Conservation (phyloP, 2,797 vertebrate species). For the Erpetoichthys calabaricus region DNA sequence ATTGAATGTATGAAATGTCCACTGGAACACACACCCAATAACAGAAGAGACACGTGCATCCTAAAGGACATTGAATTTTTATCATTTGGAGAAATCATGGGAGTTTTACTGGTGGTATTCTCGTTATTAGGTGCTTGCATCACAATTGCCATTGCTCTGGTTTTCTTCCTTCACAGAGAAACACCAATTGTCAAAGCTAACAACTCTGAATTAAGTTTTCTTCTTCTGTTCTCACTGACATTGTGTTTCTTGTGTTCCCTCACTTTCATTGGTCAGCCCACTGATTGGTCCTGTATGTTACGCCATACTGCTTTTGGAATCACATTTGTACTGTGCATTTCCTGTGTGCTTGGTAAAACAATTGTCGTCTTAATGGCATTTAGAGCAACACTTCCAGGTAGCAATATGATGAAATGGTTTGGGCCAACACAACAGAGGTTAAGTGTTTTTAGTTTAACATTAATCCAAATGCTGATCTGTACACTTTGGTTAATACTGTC, state of each 20-base stretch:
- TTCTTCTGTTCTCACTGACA: slow-evolving; percentile 7
- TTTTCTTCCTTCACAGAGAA: slow-evolving; percentile 15
- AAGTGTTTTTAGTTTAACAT: neutral
- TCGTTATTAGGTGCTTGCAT: slow-evolving; percentile 13
- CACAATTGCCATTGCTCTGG: slow-evolving; percentile 6
- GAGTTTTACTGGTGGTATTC: slow-evolving; percentile 12
- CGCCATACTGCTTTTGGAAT: slow-evolving; percentile 16
- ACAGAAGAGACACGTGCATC: slow-evolving; percentile 16
- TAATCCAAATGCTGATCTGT: neutral
- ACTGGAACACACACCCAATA: slow-evolving; percentile 24
- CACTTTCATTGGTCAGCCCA: slow-evolving; percentile 15
- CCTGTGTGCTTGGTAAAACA: slow-evolving; percentile 17
- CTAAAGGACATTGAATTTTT: slow-evolving; percentile 22
- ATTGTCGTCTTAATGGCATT: slow-evolving; percentile 5
- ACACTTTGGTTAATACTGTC: too few species aligned
- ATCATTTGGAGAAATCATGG: slow-evolving; percentile 20
- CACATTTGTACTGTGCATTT: slow-evolving; percentile 14
- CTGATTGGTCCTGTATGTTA: slow-evolving; percentile 18
- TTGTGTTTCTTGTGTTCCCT: slow-evolving; percentile 14
- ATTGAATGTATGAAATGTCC: slow-evolving; percentile 17
- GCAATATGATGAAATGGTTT: too few species aligned
- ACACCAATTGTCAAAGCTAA: slow-evolving; percentile 19
- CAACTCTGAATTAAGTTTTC: slow-evolving; percentile 13
- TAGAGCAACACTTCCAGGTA: too few species aligned
- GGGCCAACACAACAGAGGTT: neutral